A percentile compares a stretch with the other conserved stretches of the same genome.
These are phyloP conservation scores for Agrypnia vestita DNA, from an alignment of 1,140 invertebrate species.

Conservation along the genomic window DNA sequence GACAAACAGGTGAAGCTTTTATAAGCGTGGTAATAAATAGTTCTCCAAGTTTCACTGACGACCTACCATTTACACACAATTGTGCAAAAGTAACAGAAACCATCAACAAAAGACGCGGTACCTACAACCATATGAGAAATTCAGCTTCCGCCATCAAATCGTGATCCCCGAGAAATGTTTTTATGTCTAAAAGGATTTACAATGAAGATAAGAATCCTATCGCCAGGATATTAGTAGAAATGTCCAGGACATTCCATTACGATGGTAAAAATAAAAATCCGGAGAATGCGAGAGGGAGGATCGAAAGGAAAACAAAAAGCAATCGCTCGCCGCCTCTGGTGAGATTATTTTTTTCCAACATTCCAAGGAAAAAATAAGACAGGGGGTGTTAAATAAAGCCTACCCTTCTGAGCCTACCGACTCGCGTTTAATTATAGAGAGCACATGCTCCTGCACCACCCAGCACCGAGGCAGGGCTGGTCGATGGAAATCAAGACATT, in stretches of 20 bases:
- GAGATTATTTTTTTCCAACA: background rate
- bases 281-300: too few species aligned
- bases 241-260: background rate
- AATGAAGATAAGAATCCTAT: background rate
- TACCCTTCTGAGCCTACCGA: conserved; percentile 10
- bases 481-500: background rate
- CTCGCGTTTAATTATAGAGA: conserved; percentile 17
- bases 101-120: too few species aligned
- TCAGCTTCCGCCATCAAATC: too few species aligned
- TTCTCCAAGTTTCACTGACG: too few species aligned
- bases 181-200: background rate
- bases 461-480: background rate
- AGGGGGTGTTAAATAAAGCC: conserved; percentile 7
- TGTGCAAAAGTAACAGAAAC: too few species aligned
- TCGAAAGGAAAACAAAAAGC: background rate
- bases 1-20: too few species aligned
- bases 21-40: too few species aligned
- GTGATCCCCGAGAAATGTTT: background rate
- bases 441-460: conserved; percentile 13
- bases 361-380: conserved; percentile 20
- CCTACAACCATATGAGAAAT: too few species aligned
- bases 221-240: background rate
- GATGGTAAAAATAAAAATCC: background rate
- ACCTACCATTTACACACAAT: too few species aligned
- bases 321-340: background rate